These are phyloP conservation scores for Poeciliopsis turrubarensis DNA, from an alignment of 2,113 vertebrate genomes.

Conservation along the genomic window DNA sequence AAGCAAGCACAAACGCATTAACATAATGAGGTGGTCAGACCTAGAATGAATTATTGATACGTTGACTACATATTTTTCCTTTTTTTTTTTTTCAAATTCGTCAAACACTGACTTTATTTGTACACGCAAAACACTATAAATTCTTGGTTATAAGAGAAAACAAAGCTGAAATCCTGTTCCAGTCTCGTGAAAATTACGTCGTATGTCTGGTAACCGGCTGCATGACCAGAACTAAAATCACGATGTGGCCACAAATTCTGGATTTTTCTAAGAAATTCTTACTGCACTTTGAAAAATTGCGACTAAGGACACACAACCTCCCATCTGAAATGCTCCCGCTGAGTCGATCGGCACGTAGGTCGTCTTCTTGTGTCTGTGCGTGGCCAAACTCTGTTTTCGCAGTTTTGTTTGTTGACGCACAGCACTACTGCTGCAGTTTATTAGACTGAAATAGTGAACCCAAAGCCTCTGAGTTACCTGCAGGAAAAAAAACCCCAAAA, in stretches of 20 bases:
- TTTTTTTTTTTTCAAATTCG: no score
- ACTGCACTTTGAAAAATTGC: neutral
- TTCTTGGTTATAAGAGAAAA: no score
- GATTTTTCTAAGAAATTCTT: neutral
- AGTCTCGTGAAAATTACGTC: no score
- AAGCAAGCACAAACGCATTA: no score
- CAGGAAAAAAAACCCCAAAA: neutral
- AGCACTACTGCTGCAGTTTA: neutral
- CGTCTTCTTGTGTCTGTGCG: no score
- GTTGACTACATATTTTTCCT: no score
- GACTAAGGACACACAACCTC: neutral
- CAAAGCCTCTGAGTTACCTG: neutral
- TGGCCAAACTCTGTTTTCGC: neutral
- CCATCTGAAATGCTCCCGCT: neutral
- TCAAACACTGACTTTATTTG: no score
- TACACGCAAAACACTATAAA: no score
- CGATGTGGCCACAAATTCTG: neutral
- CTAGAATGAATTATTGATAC: no score
- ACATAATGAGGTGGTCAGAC: no score
- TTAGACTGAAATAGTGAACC: neutral
- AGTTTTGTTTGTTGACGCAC: neutral
- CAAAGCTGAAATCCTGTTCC: no score
- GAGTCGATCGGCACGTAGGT: neutral
- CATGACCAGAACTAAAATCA: neutral
- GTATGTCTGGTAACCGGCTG: no score